Conservation (phyloP, 2,888 invertebrate species). For the Lottia gigantea region DNA sequence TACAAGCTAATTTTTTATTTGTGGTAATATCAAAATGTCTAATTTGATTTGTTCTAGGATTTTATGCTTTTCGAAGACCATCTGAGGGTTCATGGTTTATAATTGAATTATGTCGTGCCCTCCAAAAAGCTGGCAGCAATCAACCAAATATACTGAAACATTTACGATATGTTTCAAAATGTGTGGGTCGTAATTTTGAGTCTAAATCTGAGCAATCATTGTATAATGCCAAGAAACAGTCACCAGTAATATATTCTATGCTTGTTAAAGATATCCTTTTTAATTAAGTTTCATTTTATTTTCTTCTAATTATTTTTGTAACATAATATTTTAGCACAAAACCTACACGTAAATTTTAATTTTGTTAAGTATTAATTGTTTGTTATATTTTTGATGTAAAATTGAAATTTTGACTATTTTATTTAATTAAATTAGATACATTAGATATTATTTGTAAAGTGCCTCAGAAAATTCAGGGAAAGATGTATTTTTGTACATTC, state of each 20-base stretch:
- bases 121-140: slow-evolving; percentile 28
- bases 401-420: no score
- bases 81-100: slow-evolving; percentile 47
- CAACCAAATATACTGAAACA: slow-evolving; percentile 30
- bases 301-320: no score
- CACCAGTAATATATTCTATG: slow-evolving; percentile 45
- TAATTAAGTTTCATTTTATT: neutral
- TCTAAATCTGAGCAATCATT: slow-evolving; percentile 28
- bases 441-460: no score
- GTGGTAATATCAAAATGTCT: no score
- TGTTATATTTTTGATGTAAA: no score
- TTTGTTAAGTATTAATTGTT: no score
- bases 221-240: slow-evolving; percentile 43
- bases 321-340: no score
- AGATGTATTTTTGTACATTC: no score
- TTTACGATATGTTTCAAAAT: slow-evolving; percentile 37
- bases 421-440: no score
- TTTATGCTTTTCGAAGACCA: slow-evolving; percentile 44
- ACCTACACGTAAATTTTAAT: no score
- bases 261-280: slow-evolving; percentile 44
- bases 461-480: no score
- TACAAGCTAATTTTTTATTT: no score
- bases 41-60: slow-evolving; percentile 29
- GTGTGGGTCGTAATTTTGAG: slow-evolving; percentile 34
- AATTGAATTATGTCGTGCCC: slow-evolving; percentile 36